Percentiles rank a stretch among this genome's conserved stretches.
Conservation (phyloP, 2,888 invertebrate genomes). For the Linyphia triangularis region DNA sequence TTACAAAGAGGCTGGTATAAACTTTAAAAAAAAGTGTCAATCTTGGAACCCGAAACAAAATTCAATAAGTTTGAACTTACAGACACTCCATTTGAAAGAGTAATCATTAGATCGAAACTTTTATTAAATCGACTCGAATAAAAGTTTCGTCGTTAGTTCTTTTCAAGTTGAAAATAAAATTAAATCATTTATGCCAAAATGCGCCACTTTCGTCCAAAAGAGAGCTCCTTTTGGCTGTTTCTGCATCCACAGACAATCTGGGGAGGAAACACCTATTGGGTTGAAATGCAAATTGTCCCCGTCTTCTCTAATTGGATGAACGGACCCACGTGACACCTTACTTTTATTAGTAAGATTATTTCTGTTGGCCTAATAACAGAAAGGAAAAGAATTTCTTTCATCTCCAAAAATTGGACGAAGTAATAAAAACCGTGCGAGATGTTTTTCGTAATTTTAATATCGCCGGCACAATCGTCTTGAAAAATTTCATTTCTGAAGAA, state of each 20-base stretch:
- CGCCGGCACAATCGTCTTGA: neutral
- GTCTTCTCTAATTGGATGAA: constrained; percentile 67
- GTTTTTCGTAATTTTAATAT: constrained; percentile 47
- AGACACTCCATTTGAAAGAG: no score
- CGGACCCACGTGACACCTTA: constrained; percentile 39
- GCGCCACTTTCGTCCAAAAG: constrained; percentile 1
- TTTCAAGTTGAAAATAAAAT: neutral
- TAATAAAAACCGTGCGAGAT: constrained; percentile 4
- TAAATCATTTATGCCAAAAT: no score
- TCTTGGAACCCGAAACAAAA: no score
- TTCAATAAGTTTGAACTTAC: no score
- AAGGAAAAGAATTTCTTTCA: constrained; percentile 22
- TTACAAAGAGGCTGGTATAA: no score
- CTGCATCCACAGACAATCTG: neutral
- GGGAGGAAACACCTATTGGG: constrained; percentile 27
- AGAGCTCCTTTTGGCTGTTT: constrained; percentile 23
- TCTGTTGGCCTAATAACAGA: neutral
- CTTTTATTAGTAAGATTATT: constrained; percentile 34
- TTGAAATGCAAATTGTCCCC: constrained; percentile 58
- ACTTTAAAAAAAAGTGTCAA: no score
- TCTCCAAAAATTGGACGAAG: constrained; percentile 10
- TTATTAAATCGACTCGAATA: no score
- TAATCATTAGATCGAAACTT: no score
- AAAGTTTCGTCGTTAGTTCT: no score
- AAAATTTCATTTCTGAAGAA: constrained; percentile 9